Base-by-base conservation (phyloP, 2,113 vertebrate species). In the Cacatua alba region DNA sequence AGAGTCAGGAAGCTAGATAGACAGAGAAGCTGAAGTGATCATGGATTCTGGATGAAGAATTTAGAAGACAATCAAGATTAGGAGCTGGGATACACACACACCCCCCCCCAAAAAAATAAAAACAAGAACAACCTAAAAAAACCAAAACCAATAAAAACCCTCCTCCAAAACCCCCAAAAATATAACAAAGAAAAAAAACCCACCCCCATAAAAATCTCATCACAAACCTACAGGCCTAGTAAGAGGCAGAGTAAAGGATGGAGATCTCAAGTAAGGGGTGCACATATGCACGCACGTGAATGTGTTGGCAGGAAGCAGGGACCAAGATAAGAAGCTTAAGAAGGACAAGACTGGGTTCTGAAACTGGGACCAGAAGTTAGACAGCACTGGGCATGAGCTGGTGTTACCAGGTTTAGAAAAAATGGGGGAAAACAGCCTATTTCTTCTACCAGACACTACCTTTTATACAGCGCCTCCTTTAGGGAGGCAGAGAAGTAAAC, bases 231-330 rank as follows among this genome's bases (percentile, higher is more conserved):
- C 8, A 78, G 23, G 49, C 17, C 6, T 39, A 20, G 25, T 53
- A 41, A 81, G 13, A 44, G 9, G 43, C 63, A 55, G 17, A 37
- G 10, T 55, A 49, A 63, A 44, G 28, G 70, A 51, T 3, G 28
- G 49, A 70, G 4, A 65, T 25, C 43, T 57, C 28, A 39, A 25
- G 41, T n/a, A 82, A 20, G 5, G 26, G 28, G 11, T 26, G 21
- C 14, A 19, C 21, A n/a, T 19, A 25, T 16, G 17, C 17, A 41
- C 0, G 0, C n/a, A 31, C 21, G 6, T 10, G 6, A 43, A 35
- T 16, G 4, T 29, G 31, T 26, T 39, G 11, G 19, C 49, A 77
- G 24, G 49, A 77, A 39, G 28, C 13, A 7, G 9, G 16, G 43
- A 87, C 28, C 31, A 82, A 51, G 33, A 28, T 10, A 76, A 75